Base-by-base conservation (phyloP, 2,888 invertebrate genomes). In the Tanypteryx hageni region DNA sequence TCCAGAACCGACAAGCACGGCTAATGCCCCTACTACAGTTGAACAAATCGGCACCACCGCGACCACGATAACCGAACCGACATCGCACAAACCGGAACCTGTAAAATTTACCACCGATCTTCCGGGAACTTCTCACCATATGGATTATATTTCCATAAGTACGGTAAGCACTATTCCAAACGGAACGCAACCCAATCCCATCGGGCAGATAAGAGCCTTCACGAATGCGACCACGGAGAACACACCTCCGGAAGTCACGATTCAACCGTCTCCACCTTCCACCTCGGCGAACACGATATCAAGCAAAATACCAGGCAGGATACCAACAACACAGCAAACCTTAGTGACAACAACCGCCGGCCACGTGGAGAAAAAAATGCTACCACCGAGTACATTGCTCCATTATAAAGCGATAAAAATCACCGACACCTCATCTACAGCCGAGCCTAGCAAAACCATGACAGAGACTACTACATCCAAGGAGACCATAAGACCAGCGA, bases 331-430 rank as follows among this genome's bases (percentile, higher is more conserved):
- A 27, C 18, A 68, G n/a, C 61, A 31, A 31, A 22, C 61, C 10
- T 11, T 18, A 18, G 13, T 22, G 13, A n/a, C 89, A 16, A 89
- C 64, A 18, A 59, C 86, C 10, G 57, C 83, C 56, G 83, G n/a
- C 18, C 44, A 11, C n/a, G 57, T n/a, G 56, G 89, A 89, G 18
- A 64, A 44, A 8, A 89, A 89, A 59, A 16, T 11, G 7, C 18
- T 13, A n/a, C 9, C 44, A n/a, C 18, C 89, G 0, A 44, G 9
- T 14, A 86, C 14, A 7, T 61, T 59, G 9, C 14, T 31, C 10
- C 31, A 9, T 44, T 89, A 89, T 64, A 89, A 89, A 61, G 64
- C 61, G 13, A 64, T 89, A 10, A 31, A 89, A 64, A 64, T 89
- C 68, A 31, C 61, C 58, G 64, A 44, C 2, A 89, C 68, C 13